phyloP scores from a whole-genome alignment of 2,888 invertebrate genomes.

The Lithophane ornitopus region DNA sequence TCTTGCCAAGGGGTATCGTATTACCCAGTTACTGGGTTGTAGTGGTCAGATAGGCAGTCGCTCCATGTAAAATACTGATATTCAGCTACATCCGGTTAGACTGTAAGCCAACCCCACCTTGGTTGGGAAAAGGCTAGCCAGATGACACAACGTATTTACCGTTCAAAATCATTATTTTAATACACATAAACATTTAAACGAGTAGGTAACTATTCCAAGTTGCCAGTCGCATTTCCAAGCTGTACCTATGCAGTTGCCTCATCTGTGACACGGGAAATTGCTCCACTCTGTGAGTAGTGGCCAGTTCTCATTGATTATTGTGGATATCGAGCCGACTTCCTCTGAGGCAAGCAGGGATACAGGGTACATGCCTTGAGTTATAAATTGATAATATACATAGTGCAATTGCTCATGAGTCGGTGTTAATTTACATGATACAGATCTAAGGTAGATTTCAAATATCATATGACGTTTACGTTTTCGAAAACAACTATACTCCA shows the following conservation, averaged over 20 bases:
- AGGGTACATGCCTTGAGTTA: slow-evolving; percentile 6
- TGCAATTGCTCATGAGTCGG: background rate
- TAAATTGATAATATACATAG: background rate
- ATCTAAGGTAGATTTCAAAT: background rate
- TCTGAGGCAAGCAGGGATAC: slow-evolving; percentile 44
- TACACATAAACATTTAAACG: background rate
- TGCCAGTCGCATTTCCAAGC: slow-evolving; percentile 14
- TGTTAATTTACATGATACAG: background rate
- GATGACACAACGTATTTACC: background rate
- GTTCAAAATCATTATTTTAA: background rate
- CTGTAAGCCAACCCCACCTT: too few species aligned
- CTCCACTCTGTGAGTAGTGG: slow-evolving; percentile 16
- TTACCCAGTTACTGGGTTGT: too few species aligned
- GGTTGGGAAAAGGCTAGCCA: too few species aligned
- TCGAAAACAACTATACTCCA: too few species aligned
- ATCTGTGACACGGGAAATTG: slow-evolving; percentile 56
- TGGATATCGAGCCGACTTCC: slow-evolving; percentile 33
- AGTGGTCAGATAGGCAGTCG: too few species aligned
- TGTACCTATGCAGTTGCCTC: slow-evolving; percentile 27
- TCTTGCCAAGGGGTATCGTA: too few species aligned
- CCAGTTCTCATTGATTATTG: slow-evolving; percentile 47
- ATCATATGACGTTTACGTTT: too few species aligned
- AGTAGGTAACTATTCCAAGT: slow-evolving; percentile 20
- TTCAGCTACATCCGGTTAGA: too few species aligned
- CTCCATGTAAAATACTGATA: too few species aligned